Base-by-base conservation (phyloP, 2,888 invertebrate species). In the Perizoma affinitatum region DNA sequence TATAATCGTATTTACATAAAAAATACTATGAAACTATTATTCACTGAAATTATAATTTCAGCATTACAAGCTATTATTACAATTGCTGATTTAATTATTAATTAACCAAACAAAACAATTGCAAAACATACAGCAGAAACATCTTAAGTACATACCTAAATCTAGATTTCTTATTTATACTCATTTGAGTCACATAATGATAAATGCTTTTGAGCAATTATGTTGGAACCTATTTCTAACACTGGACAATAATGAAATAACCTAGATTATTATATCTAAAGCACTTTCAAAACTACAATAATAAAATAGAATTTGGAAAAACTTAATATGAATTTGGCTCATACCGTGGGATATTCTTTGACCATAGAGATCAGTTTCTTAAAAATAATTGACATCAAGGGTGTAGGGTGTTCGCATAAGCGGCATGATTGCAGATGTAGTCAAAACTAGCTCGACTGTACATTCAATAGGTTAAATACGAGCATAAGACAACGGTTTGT, bases 181-280 rank as follows among this genome's bases (percentile, higher is more conserved):
- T 51, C 51, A 54, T 57, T 59, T 55, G 55, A 63, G 58, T 63
- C 34, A 55, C 57, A 65, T 6, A 49, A 52, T 36, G 51, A 50
- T 63, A 63, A 69, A 70, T 70, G 71, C 70, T 67, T 72, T 74
- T 76, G 75, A 76, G 76, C 76, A 76, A 74, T 58, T 62, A 54
- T 56, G 42, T 61, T 50, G 52, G 49, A 48, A 47, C 51, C 58
- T 61, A 54, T 44, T 40, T 53, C 35, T 58, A 55, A 62, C 54
- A 60, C 46, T 58, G 62, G 51, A 51, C 43, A 10, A 51, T 38
- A 44, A 56, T 35, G 6, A 11, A 51, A 51, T 43, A 44, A 50
- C 53, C 48, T 45, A 61, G 3, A 53, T 36, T 47, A 40, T 38
- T 38, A 38, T 6, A 50, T 49, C 53, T 42, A 42, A n/a, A 42